Evolutionary conservation across 1,140 invertebrate genomes (phyloP).

Genomic region (Atta cephalotes): DNA sequence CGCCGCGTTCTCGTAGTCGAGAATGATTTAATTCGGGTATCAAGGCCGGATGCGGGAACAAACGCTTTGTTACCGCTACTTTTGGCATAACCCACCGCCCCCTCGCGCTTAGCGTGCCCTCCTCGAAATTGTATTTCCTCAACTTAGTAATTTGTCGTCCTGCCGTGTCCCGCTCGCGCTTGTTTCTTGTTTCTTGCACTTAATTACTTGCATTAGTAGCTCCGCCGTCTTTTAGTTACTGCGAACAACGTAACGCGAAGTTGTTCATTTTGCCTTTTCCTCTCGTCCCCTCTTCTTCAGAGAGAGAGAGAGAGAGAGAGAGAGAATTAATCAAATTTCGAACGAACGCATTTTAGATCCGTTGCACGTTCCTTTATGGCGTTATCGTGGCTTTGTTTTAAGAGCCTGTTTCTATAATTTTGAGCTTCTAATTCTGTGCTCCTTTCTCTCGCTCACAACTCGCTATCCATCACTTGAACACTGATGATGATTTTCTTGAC

Average conservation of each 20-base stretch:
- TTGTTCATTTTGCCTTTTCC: slow-evolving; percentile 43
- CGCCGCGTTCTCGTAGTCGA: slow-evolving; percentile 45
- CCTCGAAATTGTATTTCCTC: slow-evolving; percentile 67
- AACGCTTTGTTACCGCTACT: slow-evolving; percentile 72
- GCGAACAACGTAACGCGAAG: slow-evolving; percentile 53
- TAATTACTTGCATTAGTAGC: slow-evolving; percentile 70
- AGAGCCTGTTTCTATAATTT: slow-evolving; percentile 3
- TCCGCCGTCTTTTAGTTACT: slow-evolving; percentile 61
- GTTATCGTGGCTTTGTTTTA: slow-evolving; percentile 19
- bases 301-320: neutral
- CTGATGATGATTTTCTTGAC: neutral
- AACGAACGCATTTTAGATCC: slow-evolving; percentile 33
- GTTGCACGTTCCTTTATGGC: neutral
- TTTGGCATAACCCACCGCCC: slow-evolving; percentile 19
- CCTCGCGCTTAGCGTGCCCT: neutral
- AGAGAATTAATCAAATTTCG: slow-evolving; percentile 62
- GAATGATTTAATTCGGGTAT: slow-evolving; percentile 75
- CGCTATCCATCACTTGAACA: neutral
- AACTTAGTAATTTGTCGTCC: slow-evolving; percentile 70
- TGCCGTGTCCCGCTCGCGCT: slow-evolving; percentile 22
- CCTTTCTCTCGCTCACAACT: neutral
- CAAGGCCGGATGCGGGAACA: slow-evolving; percentile 73
- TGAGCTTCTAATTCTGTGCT: neutral
- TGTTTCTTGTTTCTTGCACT: slow-evolving; percentile 64
- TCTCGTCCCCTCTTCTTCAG: no score